Evolutionary conservation across 2,888 invertebrate genomes (phyloP).

Genomic region (Dryobota labecula): DNA sequence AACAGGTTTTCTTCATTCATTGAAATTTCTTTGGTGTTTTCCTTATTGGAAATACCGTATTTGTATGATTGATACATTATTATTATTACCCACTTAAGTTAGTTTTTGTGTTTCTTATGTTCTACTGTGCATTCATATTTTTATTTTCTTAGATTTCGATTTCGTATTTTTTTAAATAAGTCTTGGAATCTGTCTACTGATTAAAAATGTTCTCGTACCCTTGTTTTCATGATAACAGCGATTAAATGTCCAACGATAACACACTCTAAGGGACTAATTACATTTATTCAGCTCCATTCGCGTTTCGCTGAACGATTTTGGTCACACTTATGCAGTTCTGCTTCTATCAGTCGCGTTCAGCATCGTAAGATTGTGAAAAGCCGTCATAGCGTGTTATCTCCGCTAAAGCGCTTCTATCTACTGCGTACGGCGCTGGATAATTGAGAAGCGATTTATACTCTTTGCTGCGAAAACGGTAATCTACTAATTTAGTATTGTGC

Average conservation of each 20-base stretch:
- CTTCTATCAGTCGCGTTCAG: no score
- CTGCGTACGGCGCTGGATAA: no score
- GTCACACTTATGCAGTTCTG: no score
- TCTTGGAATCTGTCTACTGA: conserved; percentile 14
- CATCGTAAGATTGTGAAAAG: no score
- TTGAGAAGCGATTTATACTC: no score
- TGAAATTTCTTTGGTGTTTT: conserved; percentile 31
- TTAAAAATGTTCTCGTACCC: conserved; percentile 6
- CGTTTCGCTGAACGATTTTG: no score
- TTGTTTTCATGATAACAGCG: conserved; percentile 45
- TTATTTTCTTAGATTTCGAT: neutral
- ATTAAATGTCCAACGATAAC: conserved; percentile 27
- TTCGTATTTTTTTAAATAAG: neutral
- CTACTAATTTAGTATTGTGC: no score
- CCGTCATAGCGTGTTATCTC: no score
- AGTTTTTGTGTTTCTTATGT: neutral
- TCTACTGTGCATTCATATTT: neutral
- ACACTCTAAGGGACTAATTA: no score
- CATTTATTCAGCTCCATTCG: no score
- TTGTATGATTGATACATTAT: neutral
- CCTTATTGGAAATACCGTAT: neutral
- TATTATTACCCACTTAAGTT: neutral
- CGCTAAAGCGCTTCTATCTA: no score
- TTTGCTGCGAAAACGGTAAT: no score
- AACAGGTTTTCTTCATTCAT: neutral